Percentiles rank a stretch among this genome's conserved stretches.
Evolutionary conservation across 2,113 vertebrate species (phyloP).

Genomic region (Crotalus tigris): DNA sequence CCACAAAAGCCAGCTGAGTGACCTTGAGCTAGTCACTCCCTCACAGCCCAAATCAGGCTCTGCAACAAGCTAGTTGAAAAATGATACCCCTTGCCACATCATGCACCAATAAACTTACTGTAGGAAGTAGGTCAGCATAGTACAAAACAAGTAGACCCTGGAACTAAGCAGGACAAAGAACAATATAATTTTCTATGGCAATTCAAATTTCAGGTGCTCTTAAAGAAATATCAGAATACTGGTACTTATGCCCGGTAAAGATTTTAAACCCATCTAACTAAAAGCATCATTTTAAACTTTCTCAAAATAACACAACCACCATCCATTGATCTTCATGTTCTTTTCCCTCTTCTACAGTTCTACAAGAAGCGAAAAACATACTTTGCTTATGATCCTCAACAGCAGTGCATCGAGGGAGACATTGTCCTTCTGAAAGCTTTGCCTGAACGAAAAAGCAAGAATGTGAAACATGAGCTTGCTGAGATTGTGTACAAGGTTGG

Average conservation of each 20-base stretch:
- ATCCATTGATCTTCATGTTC: not conserved
- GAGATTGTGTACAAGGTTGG: slow-evolving; percentile 95
- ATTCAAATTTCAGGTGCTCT: not conserved
- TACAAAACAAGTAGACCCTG: not conserved
- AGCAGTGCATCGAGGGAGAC: slow-evolving; percentile 88
- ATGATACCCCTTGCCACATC: not conserved
- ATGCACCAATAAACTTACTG: not conserved
- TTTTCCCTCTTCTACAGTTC: slow-evolving; percentile 72
- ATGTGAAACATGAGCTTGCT: slow-evolving; percentile 91
- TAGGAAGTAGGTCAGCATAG: not conserved
- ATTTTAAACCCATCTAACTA: not conserved
- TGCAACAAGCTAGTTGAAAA: not conserved
- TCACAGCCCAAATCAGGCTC: not conserved
- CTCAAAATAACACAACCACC: not conserved
- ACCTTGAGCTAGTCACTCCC: not conserved
- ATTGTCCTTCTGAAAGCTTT: slow-evolving; percentile 91
- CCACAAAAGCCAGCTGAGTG: not conserved
- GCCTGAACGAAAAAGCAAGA: slow-evolving; percentile 80
- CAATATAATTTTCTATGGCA: not conserved
- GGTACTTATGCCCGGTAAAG: not conserved
- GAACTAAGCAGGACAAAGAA: not conserved
- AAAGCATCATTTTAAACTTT: not conserved
- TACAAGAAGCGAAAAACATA: slow-evolving; percentile 97
- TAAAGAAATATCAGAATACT: not conserved
- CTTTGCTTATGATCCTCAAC: slow-evolving; percentile 89